Base-by-base conservation (phyloP, 2,113 vertebrate species). In the Aphyosemion australe region DNA sequence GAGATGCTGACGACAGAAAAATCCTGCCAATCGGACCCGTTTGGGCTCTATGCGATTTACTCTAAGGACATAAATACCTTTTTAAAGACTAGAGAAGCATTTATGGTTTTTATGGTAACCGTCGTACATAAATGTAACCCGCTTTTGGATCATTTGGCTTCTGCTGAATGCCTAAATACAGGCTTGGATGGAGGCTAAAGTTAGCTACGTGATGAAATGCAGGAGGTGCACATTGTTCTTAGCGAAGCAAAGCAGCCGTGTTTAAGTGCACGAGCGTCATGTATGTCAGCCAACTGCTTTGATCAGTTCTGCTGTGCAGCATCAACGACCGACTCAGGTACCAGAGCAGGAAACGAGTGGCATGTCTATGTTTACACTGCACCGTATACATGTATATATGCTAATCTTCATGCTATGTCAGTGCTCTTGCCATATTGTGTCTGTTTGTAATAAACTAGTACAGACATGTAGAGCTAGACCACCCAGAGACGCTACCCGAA, bases 381-480 rank as follows among this genome's bases (percentile, higher is more conserved):
- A 60, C 42, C 34, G 34, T 42, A 1, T 12, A 42, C 11, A 42
- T 42, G 11, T 49, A 31, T 39, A 71, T 55, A 58, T 59, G 41
- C 48, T 37, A 53, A 82, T 80, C 65, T 69, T 50, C 74, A 60
- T 54, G 41, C 69, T 78, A 61, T 71, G 76, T 76, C 65, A 7
- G 62, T 57, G 61, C 80, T 85, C 72, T 71, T 75, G 73, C 77
- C 73, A 65, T 74, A 61, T 66, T 76, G 61, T 67, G 83, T 26
- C 86, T 87, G 84, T 84, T 86, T 83, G 63, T 65, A 80, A 87
- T 90, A 80, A 87, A 84, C 89, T 61, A 83, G 85, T 67, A 49
- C 65, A 84, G 84, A 79, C 89, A 86, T 78, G 89, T 88, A 84
- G 77, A 53, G 78, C 75, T 66, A 87, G 92, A 92, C 90, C 90